Base-by-base conservation (phyloP, 1,140 invertebrate species). In the Zaprionus lachaisei region DNA sequence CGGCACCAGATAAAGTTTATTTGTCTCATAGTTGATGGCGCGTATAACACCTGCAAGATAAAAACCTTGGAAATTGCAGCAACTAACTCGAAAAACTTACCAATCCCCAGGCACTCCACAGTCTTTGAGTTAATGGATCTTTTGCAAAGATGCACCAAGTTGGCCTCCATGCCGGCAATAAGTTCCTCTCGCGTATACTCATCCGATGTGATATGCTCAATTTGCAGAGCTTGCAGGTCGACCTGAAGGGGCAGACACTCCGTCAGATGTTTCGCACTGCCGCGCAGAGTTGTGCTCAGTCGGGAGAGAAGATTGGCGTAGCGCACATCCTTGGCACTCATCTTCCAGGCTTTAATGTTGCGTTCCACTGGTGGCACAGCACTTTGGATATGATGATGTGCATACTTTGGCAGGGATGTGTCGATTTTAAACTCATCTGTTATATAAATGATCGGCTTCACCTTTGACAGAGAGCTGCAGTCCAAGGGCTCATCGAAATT, bases 401-500 rank as follows among this genome's bases (percentile, higher is more conserved):
- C 28, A 11, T 80, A 78, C 44, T 77, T 77, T 4, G 70, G 28
- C 11, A 63, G 20, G 17, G 65, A 7, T 4, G 28, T 31, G 1
- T 6, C 49, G 0, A 79, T 51, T 12, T 76, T 61, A 6, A 81
- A 77, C 28, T 79, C 76, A 9, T 78, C 74, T 0, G 57, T 11
- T 5, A 49, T 75, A 49, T 68, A 92, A n/a, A 92, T 77, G 28
- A 80, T 86, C 0, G 81, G 72, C 7, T 54, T 55, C 6, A 71
- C 34, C 79, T 69, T 83, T 72, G 31, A 44, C 1, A 95, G 70
- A 11, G 74, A 80, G 63, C 93, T 61, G 0, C 74, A 58, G 17
- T 80, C 92, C 2, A 95, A 76, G 2, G 83, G 34, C 5, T 72
- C 62, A 26, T 91, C 77, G 57, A 94, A 95, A 90, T 95, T 95